Evolutionary conservation across 2,888 invertebrate species (phyloP), one percentile per base, ranked within the genome.

Genomic region (Oxytorus armatus): DNA sequence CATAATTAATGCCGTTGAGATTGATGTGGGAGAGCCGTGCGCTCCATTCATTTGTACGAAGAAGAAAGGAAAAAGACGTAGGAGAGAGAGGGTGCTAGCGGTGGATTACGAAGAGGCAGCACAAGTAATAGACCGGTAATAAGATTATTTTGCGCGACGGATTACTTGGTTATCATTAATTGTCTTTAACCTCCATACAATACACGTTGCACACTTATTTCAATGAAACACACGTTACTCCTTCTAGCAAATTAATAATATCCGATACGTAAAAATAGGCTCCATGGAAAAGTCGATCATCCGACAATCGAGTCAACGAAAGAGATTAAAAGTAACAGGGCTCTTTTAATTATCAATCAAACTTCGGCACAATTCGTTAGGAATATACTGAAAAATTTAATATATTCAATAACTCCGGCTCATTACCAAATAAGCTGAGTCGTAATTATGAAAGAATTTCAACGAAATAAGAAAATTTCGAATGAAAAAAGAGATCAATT

Each of bases 1-100:
- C 18, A 63, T 55, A 55, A 63, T 55, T 55, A 44, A 61, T 63
- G 29, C n/a, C 25, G 21, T 14, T 7, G 33, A 51, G 49, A n/a
- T 5, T 49, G 51, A 21, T 23, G 47, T 44, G 36, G 51, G 63
- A 61, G 47, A 8, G 39, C 14, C 25, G 18, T n/a, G 47, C 36
- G 25, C 61, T 36, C n/a, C 16, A 21, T n/a, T 16, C 36, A n/a
- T n/a, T 29, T 49, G 51, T 57, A 49, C 55, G 16, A 33, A 44
- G 44, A 14, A 44, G 14, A 36, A 59, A 23, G 10, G 16, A 25
- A 51, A 16, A 23, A 61, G 8, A 18, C 36, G 11, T 11, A 25
- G 33, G 11, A 21, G 23, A 4, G n/a, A 36, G 11, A 21, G 23
- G 10, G n/a, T 1, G 14, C 44, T 14, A 14, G 39, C 33, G 5